phyloP scores from a whole-genome alignment of 2,113 vertebrate genomes.

The Bubalus kerabau region DNA sequence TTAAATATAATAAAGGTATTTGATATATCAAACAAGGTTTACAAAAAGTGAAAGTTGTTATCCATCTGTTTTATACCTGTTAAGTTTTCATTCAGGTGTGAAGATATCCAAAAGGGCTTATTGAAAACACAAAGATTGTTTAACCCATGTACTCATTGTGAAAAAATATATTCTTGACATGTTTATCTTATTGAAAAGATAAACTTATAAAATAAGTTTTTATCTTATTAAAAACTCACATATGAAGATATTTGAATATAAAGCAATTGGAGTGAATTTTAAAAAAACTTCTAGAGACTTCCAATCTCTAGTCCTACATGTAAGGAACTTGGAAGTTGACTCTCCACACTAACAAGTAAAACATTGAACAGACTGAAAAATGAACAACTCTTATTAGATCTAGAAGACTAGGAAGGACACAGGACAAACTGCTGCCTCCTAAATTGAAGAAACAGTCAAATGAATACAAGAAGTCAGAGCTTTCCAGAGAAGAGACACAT shows the following conservation, averaged over 20 bases:
- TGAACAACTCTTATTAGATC: neutral
- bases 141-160: neutral
- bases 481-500: neutral
- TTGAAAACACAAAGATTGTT: neutral
- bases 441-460: neutral
- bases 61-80: neutral
- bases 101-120: neutral
- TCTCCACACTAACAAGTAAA: neutral
- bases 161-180: neutral
- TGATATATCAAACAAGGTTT: neutral
- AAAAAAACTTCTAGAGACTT: neutral
- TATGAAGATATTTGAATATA: neutral
- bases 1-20: neutral
- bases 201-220: no score
- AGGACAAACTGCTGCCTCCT: neutral
- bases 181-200: neutral
- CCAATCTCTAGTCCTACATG: neutral
- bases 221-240: neutral
- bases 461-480: neutral
- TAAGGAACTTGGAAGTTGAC: neutral
- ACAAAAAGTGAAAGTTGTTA: neutral
- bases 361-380: neutral
- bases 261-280: neutral
- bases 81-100: neutral
- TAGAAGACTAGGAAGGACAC: neutral